phyloP scores from a whole-genome alignment of 2,113 vertebrate genomes.

The Ctenodactylus gundi region DNA sequence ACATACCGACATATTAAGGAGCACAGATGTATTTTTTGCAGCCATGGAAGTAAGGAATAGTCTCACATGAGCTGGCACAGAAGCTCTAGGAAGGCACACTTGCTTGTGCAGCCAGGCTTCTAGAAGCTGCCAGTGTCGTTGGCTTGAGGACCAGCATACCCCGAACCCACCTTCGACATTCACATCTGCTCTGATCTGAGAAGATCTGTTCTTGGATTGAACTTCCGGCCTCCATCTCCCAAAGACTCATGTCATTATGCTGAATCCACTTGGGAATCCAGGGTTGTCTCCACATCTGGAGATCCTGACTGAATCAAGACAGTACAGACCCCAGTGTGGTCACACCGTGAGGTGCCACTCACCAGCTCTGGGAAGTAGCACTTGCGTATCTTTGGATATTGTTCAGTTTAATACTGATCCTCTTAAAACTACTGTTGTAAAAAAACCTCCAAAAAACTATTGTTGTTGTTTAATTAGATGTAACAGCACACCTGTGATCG shows the following conservation, averaged over 20 bases:
- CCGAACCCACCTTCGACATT: neutral
- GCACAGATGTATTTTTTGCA: neutral
- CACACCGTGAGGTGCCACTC: neutral
- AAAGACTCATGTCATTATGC: neutral
- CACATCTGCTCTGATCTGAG: neutral
- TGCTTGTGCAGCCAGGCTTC: neutral
- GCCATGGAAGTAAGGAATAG: too few species aligned
- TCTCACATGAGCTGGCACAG: neutral
- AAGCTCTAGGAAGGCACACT: neutral
- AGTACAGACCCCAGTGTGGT: neutral
- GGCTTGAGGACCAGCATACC: neutral
- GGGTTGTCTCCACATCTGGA: neutral
- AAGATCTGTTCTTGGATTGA: too few species aligned
- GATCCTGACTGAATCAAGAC: neutral
- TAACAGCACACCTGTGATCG: too few species aligned
- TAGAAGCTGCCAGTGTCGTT: neutral
- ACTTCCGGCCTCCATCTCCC: neutral
- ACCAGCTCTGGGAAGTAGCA: neutral
- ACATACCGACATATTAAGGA: neutral
- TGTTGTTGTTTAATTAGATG: too few species aligned
- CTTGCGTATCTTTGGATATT: neutral
- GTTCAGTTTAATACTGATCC: neutral
- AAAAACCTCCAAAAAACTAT: too few species aligned
- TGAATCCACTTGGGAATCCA: neutral
- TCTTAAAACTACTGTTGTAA: neutral